These are phyloP conservation scores for Benitochromis conjunctus DNA, from an alignment of 2,113 vertebrate genomes.

Conservation along the genomic window DNA sequence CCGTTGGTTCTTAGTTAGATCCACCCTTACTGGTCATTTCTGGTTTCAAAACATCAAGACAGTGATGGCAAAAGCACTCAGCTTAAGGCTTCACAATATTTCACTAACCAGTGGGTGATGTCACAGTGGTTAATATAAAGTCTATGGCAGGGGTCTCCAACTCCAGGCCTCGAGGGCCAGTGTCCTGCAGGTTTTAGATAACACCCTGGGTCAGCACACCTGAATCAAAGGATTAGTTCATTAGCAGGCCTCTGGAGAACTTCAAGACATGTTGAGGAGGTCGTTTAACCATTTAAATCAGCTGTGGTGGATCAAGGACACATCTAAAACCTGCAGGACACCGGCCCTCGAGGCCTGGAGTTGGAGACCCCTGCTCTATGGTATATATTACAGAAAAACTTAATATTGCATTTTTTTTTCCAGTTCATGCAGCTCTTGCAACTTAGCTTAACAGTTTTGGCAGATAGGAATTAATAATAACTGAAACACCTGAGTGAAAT, in stretches of 20 bases:
- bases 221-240: too few relatives aligned
- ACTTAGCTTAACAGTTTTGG: background rate
- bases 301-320: too few relatives aligned
- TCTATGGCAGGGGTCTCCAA: too few relatives aligned
- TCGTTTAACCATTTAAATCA: too few relatives aligned
- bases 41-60: background rate
- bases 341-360: too few relatives aligned
- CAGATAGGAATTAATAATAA: background rate
- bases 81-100: background rate
- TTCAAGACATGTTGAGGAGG: too few relatives aligned
- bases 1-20: background rate
- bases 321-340: too few relatives aligned
- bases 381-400: background rate
- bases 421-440: background rate
- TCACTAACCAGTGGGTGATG: background rate
- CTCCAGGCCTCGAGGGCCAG: too few relatives aligned
- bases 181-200: too few relatives aligned
- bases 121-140: background rate
- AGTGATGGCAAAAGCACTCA: background rate
- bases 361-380: too few relatives aligned
- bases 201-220: too few relatives aligned
- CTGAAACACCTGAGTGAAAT: background rate
- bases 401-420: rapidly evolving
- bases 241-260: too few relatives aligned
- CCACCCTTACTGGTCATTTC: background rate